Conservation (phyloP, 1,140 invertebrate genomes). For the Hypsibius dujardini region DNA sequence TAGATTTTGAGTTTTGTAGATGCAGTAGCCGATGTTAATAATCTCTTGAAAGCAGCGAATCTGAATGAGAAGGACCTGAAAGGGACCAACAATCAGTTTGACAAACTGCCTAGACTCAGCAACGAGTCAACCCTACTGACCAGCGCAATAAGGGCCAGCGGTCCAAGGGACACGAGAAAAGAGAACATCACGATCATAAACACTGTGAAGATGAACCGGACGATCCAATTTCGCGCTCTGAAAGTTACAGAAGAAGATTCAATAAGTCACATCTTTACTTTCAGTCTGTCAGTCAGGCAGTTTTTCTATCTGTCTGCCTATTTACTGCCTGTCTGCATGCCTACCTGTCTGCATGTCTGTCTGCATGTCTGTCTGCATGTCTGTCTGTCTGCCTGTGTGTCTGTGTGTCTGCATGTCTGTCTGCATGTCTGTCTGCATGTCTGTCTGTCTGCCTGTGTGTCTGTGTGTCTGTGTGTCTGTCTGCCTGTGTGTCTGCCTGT, state of each 20-base stretch:
- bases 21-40: conserved; percentile 96
- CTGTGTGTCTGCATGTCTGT: too few species aligned
- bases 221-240: conserved; percentile 96
- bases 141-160: conserved; percentile 79
- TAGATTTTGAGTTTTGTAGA: conserved; percentile 88
- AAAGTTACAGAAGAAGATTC: conserved; percentile 27
- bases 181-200: conserved; percentile 87
- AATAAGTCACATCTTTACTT: too few species aligned
- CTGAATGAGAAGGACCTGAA: conserved; percentile 90
- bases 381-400: too few species aligned
- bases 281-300: too few species aligned
- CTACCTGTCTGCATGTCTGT: too few species aligned
- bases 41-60: conserved; percentile 99
- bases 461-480: too few species aligned
- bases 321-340: too few species aligned
- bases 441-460: too few species aligned
- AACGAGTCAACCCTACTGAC: conserved; percentile 43
- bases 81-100: conserved; percentile 29
- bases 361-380: too few species aligned
- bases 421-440: too few species aligned
- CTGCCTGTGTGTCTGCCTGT: too few species aligned
- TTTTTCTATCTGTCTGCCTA: too few species aligned
- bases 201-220: conserved; percentile 85
- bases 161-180: conserved; percentile 86
- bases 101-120: conserved; percentile 16